Conservation (phyloP, 2,113 vertebrate genomes). For the Pipra filicauda region DNA sequence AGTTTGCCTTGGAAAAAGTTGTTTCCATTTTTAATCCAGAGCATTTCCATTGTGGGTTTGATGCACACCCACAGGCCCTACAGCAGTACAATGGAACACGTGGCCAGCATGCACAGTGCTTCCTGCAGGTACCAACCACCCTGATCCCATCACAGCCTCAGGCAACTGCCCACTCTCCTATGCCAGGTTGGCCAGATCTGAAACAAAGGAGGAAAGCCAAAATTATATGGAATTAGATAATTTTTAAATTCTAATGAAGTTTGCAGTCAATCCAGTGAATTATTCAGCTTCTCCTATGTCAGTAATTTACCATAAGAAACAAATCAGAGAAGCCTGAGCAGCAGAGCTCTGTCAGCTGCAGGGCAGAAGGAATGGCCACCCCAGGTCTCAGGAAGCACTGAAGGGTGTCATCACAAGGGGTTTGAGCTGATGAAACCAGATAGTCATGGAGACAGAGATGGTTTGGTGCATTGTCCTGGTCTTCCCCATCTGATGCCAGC, state of each 20-base stretch:
- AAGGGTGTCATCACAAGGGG: not conserved
- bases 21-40: not conserved
- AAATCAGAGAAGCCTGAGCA: not conserved
- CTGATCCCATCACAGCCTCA: not conserved
- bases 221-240: not conserved
- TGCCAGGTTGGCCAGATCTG: not conserved
- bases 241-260: not conserved
- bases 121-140: not conserved
- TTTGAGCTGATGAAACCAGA: not conserved
- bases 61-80: too few species aligned
- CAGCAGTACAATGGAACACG: not conserved
- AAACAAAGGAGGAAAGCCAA: not conserved
- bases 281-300: not conserved
- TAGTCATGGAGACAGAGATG: not conserved
- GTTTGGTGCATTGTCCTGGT: not conserved
- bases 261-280: not conserved
- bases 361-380: not conserved
- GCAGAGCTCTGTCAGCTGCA: not conserved
- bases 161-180: not conserved
- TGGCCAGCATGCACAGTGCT: not conserved
- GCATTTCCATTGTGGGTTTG: not conserved
- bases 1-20: not conserved
- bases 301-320: not conserved
- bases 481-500: not conserved
- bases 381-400: not conserved